Conservation (phyloP, 2,797 vertebrate species). For the Florisuga fusca region DNA sequence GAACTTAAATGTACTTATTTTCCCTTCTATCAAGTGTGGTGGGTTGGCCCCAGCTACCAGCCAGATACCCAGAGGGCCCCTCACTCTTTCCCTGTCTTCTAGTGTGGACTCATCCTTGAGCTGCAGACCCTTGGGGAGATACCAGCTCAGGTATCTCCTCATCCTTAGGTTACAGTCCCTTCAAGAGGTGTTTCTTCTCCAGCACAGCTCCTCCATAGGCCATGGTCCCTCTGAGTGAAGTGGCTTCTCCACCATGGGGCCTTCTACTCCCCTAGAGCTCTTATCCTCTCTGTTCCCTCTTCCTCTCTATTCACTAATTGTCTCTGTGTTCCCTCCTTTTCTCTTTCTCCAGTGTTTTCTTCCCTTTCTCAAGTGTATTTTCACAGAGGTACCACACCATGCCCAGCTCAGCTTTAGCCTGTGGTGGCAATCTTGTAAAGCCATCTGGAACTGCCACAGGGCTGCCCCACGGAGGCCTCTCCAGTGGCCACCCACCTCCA, state of each 20-base stretch:
- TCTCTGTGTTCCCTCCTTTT: neutral
- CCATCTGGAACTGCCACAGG: neutral
- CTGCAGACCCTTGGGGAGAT: neutral
- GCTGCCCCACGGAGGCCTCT: neutral
- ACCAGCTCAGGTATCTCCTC: accelerated
- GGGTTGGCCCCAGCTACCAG: neutral
- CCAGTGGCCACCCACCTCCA: neutral
- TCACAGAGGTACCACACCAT: accelerated
- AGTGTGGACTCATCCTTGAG: neutral
- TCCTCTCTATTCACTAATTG: neutral
- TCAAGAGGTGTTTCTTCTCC: neutral
- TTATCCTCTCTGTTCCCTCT: neutral
- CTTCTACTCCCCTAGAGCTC: neutral
- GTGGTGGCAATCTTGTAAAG: neutral
- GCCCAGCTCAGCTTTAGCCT: neutral
- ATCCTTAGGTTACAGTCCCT: neutral
- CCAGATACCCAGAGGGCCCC: neutral
- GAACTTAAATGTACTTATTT: neutral
- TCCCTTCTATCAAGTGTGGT: neutral
- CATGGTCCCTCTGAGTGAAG: neutral
- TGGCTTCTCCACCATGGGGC: neutral
- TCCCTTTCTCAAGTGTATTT: neutral
- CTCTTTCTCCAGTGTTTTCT: neutral
- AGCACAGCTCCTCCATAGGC: neutral
- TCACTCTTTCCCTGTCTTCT: neutral